Evolutionary conservation across 2,797 vertebrate genomes (phyloP).

Genomic region (Sebastes cheni): DNA sequence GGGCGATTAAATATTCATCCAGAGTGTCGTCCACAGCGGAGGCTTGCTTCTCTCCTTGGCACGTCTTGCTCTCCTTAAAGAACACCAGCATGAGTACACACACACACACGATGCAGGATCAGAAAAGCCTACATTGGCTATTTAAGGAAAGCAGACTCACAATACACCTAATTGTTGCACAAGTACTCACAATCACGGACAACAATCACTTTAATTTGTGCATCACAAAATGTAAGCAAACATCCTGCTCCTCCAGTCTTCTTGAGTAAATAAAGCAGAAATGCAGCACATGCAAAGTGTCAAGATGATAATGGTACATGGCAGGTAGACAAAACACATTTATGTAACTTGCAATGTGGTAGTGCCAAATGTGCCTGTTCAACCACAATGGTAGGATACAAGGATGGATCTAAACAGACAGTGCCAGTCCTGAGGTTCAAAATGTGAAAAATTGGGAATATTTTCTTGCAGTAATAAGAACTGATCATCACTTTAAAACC

Average conservation of each 20-base stretch:
- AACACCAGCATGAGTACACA: slow-evolving; percentile 17
- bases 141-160: slow-evolving; percentile 15
- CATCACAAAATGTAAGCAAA: slow-evolving; percentile 28
- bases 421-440: not conserved
- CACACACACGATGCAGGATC: slow-evolving; percentile 14
- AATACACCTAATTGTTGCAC: not conserved
- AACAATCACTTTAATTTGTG: not conserved
- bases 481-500: not conserved
- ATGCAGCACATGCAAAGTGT: slow-evolving; percentile 9
- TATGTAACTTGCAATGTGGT: not conserved
- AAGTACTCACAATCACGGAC: slow-evolving; percentile 26
- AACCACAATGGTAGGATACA: not conserved
- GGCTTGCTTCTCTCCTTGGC: slow-evolving; percentile 77
- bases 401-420: not conserved
- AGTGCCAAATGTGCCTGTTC: not conserved
- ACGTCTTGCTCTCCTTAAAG: slow-evolving; percentile 74
- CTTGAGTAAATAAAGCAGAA: slow-evolving; percentile 11
- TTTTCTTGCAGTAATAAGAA: not conserved
- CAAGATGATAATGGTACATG: not conserved
- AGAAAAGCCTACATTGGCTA: slow-evolving; percentile 30
- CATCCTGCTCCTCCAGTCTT: slow-evolving; percentile 8
- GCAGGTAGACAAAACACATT: not conserved
- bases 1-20: slow-evolving; percentile 93
- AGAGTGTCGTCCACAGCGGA: slow-evolving; percentile 89
- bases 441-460: not conserved